These are phyloP conservation scores for Chrysopilus asiliformis DNA, from an alignment of 2,888 invertebrate genomes.

Conservation along the genomic window DNA sequence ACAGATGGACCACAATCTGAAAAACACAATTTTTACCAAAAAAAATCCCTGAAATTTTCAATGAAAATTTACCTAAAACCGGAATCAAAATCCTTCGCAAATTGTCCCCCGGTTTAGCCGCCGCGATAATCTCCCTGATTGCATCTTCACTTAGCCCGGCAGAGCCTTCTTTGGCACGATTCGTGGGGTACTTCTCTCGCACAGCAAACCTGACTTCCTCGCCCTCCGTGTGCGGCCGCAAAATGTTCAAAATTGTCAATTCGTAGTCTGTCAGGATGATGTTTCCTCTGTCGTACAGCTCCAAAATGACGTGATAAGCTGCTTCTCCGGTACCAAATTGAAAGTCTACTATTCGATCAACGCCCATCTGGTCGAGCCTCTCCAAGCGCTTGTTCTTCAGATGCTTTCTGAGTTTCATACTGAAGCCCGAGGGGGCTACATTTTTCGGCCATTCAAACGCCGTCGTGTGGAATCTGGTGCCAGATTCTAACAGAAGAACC, in stretches of 20 bases:
- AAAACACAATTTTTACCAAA: too few species aligned
- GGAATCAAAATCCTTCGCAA: constrained; percentile 73
- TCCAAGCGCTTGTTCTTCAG: constrained; percentile 90
- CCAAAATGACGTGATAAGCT: constrained; percentile 88
- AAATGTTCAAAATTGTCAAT: constrained; percentile 80
- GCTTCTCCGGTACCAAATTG: constrained; percentile 91
- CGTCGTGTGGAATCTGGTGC: constrained; percentile 84
- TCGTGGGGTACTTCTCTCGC: constrained; percentile 77
- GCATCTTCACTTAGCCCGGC: constrained; percentile 42
- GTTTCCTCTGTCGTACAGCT: constrained; percentile 93
- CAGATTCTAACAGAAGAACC: constrained; percentile 85
- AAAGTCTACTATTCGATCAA: constrained; percentile 86
- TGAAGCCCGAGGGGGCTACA: constrained; percentile 85
- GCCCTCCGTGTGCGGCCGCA: constrained; percentile 82
- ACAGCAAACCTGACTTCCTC: constrained; percentile 84
- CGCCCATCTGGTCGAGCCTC: constrained; percentile 69
- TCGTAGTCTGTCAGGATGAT: constrained; percentile 85
- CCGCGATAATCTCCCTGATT: constrained; percentile 44
- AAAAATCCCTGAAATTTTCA: too few species aligned
- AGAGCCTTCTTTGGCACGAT: constrained; percentile 53
- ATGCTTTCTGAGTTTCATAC: constrained; percentile 98
- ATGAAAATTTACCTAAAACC: constrained; percentile 45
- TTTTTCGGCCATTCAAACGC: constrained; percentile 98
- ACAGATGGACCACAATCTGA: constrained; percentile 82
- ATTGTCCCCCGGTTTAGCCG: constrained; percentile 57